A percentile compares a stretch with the other conserved stretches of the same genome.
Evolutionary conservation across 2,113 vertebrate species (phyloP).

Genomic region (Abramis brama): DNA sequence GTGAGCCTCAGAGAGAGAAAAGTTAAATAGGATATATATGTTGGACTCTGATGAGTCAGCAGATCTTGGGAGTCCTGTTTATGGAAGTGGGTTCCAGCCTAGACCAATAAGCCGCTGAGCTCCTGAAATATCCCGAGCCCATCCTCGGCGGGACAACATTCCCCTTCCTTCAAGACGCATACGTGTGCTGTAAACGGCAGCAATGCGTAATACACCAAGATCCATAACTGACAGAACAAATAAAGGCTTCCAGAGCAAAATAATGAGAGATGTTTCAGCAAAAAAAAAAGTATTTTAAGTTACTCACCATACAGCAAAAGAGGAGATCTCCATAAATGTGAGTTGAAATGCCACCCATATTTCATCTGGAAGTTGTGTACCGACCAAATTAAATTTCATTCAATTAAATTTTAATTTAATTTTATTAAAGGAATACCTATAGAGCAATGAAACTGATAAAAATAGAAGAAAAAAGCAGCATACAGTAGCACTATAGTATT

Average conservation of each 20-base stretch:
- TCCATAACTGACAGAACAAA: too few species aligned
- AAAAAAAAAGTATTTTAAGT: background rate
- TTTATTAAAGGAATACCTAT: background rate
- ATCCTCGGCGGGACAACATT: conserved; percentile 67
- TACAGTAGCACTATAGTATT: background rate
- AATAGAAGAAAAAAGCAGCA: background rate
- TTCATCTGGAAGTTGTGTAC: background rate
- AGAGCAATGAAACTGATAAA: background rate
- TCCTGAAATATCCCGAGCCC: conserved; percentile 79
- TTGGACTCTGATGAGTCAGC: conserved; percentile 80
- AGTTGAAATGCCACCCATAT: background rate
- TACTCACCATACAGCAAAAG: background rate
- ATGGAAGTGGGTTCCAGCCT: conserved; percentile 84
- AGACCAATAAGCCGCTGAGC: conserved; percentile 86
- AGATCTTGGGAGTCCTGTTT: conserved; percentile 80
- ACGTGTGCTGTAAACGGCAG: background rate
- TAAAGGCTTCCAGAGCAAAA: background rate
- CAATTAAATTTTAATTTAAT: background rate
- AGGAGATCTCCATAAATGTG: background rate
- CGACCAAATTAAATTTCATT: background rate
- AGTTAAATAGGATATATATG: conserved; percentile 88
- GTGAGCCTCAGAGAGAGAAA: conserved; percentile 73
- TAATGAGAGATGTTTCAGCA: background rate
- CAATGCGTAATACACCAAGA: conserved; percentile 16
- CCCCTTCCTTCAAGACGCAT: conserved; percentile 56